Percentiles rank a stretch among this genome's conserved stretches.
phyloP scores from a whole-genome alignment of 2,113 vertebrate species.

The Martes martes region DNA sequence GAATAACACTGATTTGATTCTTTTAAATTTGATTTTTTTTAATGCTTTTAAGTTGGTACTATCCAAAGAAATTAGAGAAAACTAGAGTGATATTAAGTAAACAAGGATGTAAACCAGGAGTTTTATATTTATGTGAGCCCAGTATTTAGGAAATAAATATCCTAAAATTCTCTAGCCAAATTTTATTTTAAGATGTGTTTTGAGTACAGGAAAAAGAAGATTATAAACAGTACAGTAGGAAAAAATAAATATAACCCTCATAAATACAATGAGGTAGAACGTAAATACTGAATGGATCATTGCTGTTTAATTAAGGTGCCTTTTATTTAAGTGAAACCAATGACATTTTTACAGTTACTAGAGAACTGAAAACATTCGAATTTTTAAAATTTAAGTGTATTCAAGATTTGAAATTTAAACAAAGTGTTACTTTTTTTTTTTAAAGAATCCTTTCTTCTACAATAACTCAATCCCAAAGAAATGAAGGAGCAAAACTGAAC shows the following conservation, averaged over 20 bases:
- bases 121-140: constrained; percentile 53
- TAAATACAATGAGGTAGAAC: constrained; percentile 14
- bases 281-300: not conserved
- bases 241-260: not conserved
- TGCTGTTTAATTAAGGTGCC: constrained; percentile 2
- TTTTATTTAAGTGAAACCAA: constrained; percentile 42
- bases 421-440: constrained; percentile 24
- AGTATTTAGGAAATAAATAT: constrained; percentile 42
- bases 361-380: not conserved
- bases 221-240: constrained; percentile 9
- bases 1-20: not conserved
- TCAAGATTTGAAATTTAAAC: constrained; percentile 38
- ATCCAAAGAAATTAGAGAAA: constrained; percentile 34
- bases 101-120: constrained; percentile 22
- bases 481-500: not conserved
- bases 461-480: not conserved
- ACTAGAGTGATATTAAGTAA: constrained; percentile 35
- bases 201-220: constrained; percentile 32
- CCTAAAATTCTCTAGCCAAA: constrained; percentile 39
- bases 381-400: constrained; percentile 23
- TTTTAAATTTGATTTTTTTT: constrained; percentile 43
- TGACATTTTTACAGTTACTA: constrained; percentile 17
- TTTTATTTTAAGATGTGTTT: constrained; percentile 64
- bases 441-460: not conserved
- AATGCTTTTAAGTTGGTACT: not conserved